A percentile compares a stretch with the other conserved stretches of the same genome.
These are phyloP conservation scores for Artemia sinica DNA, from an alignment of 2,888 invertebrate genomes.

Conservation along the genomic window DNA sequence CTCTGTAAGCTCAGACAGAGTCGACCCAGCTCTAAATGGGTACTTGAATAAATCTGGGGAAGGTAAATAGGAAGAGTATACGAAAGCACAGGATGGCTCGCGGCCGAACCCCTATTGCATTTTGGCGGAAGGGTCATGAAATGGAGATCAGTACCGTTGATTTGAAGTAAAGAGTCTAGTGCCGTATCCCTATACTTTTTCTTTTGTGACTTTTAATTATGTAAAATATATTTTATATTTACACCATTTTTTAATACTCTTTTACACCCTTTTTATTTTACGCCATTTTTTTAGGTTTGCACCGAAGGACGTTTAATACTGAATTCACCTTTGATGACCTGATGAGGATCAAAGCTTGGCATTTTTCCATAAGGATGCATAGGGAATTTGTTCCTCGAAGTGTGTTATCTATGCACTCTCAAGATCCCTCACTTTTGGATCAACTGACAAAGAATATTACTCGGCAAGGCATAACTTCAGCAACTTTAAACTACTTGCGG, in stretches of 20 bases:
- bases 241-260: neutral
- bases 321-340: constrained; percentile 96
- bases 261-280: neutral
- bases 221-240: too few relatives aligned
- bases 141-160: too few relatives aligned
- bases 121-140: too few relatives aligned
- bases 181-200: too few relatives aligned
- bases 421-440: constrained; percentile 79
- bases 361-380: constrained; percentile 84
- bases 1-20: too few relatives aligned
- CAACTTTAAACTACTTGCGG: constrained; percentile 92
- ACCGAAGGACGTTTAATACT: constrained; percentile 92
- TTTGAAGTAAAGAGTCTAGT: too few relatives aligned
- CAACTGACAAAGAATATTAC: constrained; percentile 95
- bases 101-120: too few relatives aligned
- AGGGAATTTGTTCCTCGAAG: constrained; percentile 76
- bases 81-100: too few relatives aligned
- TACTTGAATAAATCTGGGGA: too few relatives aligned
- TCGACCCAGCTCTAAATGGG: too few relatives aligned
- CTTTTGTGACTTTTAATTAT: too few relatives aligned
- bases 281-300: constrained; percentile 54
- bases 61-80: too few relatives aligned
- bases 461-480: constrained; percentile 89
- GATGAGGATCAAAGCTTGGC: constrained; percentile 98
- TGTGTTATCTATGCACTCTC: constrained; percentile 56